Base-by-base conservation (phyloP, 2,797 vertebrate species). In the Diglossa cyanea region DNA sequence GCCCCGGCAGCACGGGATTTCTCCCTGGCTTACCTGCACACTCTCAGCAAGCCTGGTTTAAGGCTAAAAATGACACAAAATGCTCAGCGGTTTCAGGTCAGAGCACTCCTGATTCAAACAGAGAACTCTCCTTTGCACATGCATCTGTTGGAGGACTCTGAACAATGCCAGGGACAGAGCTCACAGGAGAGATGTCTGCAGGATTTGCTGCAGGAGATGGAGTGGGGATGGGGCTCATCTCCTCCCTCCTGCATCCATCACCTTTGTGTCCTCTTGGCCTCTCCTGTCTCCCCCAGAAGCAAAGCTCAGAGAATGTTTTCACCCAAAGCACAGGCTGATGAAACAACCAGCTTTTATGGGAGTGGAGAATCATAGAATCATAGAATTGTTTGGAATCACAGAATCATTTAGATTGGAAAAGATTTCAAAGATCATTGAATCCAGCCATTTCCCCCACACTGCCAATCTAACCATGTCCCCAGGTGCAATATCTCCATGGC, bases 1-100 rank as follows among this genome's bases (percentile, higher is more conserved):
- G 11, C 11, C 48, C 31, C 1, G 0, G 44, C n/a, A 60, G 44
- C 44, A 37, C 7, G 0, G 1, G 14, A 60, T 66, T 70, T 61
- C 66, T 78, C 30, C 60, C 25, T 19, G 23, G 6, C 8, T 83
- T 40, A 57, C 11, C 45, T 40, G 53, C 26, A 17, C 45, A 9
- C 11, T 9, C 7, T 8, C 50, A 54, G 26, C 83, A 39, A 47
- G 8, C 16, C 61, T 57, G 23, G 9, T 57, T 77, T 48, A 60
- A 70, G 28, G 66, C n/a, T 53, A 61, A 81, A 92, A 77, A 17
- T 15, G 17, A 8, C 13, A n/a, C 1, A 9, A 78, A 81, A 68
- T 7, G 2, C 23, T 42, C 30, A 17, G n/a, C 83, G 25, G 26
- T 68, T 71, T 77, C 15, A 30, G 13, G 11, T 71, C 53, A 74